Base-by-base conservation (phyloP, 1,140 invertebrate genomes). In the Aradophagus sp. region DNA sequence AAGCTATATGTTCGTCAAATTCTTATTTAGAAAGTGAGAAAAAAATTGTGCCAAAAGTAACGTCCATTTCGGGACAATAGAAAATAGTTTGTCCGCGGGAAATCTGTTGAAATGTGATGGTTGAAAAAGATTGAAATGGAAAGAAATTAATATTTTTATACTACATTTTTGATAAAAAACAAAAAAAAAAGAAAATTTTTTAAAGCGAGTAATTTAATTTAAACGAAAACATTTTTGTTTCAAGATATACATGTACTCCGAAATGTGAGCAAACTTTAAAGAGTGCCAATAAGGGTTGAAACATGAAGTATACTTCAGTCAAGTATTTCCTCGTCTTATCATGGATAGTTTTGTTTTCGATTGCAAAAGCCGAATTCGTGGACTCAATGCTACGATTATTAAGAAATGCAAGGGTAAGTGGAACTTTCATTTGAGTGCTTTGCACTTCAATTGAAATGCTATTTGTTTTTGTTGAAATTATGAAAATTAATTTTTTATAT, bases 11-110 rank as follows among this genome's bases (percentile, higher is more conserved):
- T 65, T 63, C 69, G 56, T 72, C 70, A 67, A 73, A 73, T 68
- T 68, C 70, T 73, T 67, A 55, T 73, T 73, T 73, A 68, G 70
- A 73, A 73, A 73, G 70, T 73, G 53, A 63, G 53, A 73, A 73
- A 73, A 71, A 68, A 73, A 45, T 52, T 42, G 63, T 73, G 58
- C 56, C 58, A 63, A 66, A 73, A 67, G 45, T 50, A 35, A 17
- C 15, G 32, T 47, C n/a, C 35, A 15, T 45, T 65, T 55, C n/a
- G n/a, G n/a, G n/a, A 35, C 39, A 34, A 48, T 66, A 44, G 50
- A 73, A 67, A 56, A 48, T 20, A 38, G 5, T 48, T 56, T 48
- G 48, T 39, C 5, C 10, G 11, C 11, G 12, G 3, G 17, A 23
- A 36, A 16, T 1, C 1, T 17, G 4, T 1, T 8, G 15, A 13